Conservation (phyloP, 2,113 vertebrate genomes). For the Brachypteracias leptosomus region DNA sequence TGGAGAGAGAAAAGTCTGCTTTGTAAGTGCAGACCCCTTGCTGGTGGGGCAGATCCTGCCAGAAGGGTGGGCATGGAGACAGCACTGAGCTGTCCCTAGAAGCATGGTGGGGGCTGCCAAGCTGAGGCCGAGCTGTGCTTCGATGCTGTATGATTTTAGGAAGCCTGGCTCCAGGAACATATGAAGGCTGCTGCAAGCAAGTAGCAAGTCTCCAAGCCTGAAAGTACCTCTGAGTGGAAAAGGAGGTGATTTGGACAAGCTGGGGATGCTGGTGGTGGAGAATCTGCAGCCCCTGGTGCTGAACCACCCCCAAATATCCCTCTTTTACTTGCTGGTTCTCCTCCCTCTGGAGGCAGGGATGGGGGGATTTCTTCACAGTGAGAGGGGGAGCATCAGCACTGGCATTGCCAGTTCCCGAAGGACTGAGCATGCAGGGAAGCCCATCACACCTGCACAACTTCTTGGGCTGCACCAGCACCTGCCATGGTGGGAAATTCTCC, state of each 20-base stretch:
- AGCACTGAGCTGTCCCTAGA: not conserved
- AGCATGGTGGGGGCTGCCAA: not conserved
- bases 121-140: not conserved
- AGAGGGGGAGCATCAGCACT: not conserved
- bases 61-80: not conserved
- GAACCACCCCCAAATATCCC: not conserved
- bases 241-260: not conserved
- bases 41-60: not conserved
- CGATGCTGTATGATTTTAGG: not conserved
- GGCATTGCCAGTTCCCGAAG: not conserved
- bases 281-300: not conserved
- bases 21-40: not conserved
- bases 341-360: not conserved
- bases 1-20: not conserved
- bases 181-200: not conserved
- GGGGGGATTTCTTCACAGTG: rapidly evolving
- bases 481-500: not conserved
- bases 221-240: not conserved
- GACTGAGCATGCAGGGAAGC: not conserved
- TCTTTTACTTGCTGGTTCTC: not conserved
- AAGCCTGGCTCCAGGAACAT: not conserved
- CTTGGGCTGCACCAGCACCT: not conserved
- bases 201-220: rapidly evolving
- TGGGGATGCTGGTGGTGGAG: not conserved
- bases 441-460: not conserved